These are phyloP conservation scores for Dryocosmus kuriphilus DNA, from an alignment of 2,888 invertebrate species.

Conservation along the genomic window DNA sequence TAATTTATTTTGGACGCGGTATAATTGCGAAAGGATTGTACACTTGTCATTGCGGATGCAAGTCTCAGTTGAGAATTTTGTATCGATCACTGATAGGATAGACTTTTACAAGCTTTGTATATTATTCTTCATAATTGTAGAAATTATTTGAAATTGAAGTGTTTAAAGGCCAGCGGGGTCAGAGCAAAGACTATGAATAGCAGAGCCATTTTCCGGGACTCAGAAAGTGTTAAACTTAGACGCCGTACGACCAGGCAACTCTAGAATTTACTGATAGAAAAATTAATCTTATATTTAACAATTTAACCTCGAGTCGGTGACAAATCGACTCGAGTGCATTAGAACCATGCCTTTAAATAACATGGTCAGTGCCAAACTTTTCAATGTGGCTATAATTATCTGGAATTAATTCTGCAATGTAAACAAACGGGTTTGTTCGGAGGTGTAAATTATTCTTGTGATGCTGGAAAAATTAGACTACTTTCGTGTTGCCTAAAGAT, in stretches of 20 bases:
- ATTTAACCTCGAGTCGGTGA: conserved; percentile 28
- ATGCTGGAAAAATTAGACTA: too few relatives aligned
- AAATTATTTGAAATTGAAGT: background rate
- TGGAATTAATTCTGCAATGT: conserved; percentile 20
- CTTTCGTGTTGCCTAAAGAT: too few relatives aligned
- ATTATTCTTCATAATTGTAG: background rate
- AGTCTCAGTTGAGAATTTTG: background rate
- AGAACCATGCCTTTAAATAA: conserved; percentile 24
- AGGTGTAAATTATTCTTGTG: background rate
- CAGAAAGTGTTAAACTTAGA: conserved; percentile 54
- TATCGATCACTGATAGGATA: background rate
- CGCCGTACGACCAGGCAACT: conserved; percentile 61
- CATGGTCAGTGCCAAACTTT: conserved; percentile 26
- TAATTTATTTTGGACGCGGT: conserved; percentile 10
- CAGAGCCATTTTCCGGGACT: conserved; percentile 73
- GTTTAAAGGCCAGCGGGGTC: conserved; percentile 63
- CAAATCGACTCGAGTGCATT: conserved; percentile 27
- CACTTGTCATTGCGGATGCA: background rate
- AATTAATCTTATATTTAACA: conserved; percentile 52
- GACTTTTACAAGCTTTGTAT: background rate
- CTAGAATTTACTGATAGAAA: conserved; percentile 54
- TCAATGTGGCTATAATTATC: conserved; percentile 31
- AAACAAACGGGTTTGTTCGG: conserved; percentile 14
- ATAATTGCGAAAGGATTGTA: conserved; percentile 35
- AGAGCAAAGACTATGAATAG: conserved; percentile 71